A percentile compares a stretch with the other conserved stretches of the same genome.
These are phyloP conservation scores for Schizaphis graminum DNA, from an alignment of 2,888 invertebrate species.

Conservation along the genomic window DNA sequence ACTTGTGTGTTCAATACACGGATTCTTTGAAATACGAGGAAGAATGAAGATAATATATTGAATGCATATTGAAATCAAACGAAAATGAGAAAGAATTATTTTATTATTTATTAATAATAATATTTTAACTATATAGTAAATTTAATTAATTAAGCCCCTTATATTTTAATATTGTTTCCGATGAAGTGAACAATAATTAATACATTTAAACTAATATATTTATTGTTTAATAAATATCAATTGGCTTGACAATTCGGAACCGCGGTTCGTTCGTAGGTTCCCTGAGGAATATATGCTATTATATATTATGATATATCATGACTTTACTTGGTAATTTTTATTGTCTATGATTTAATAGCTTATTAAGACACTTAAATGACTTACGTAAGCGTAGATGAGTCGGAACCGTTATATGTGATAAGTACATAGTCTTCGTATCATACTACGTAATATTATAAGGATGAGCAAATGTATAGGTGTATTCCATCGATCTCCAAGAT, in stretches of 20 bases:
- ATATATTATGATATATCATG: not conserved
- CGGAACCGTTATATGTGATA: not conserved
- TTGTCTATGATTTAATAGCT: too few species aligned
- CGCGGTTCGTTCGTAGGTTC: too few species aligned
- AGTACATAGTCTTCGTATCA: too few species aligned
- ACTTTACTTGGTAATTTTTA: too few species aligned
- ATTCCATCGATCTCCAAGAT: not conserved
- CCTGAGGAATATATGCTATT: not conserved
- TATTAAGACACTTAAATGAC: not conserved
- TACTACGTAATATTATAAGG: not conserved
- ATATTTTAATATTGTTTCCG: not conserved
- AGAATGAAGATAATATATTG: too few species aligned
- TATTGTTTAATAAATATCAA: not conserved
- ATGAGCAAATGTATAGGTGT: not conserved
- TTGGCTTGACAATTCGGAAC: not conserved
- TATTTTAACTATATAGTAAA: not conserved
- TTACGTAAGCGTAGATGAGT: not conserved
- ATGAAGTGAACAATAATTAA: not conserved
- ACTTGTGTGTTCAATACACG: too few species aligned
- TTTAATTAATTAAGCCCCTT: not conserved
- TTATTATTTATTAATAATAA: not conserved
- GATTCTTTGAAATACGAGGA: too few species aligned
- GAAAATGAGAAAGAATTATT: not conserved
- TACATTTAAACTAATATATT: not conserved
- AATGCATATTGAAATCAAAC: too few species aligned